Percentiles rank a stretch among this genome's conserved stretches.
phyloP scores from a whole-genome alignment of 2,888 invertebrate species.

The Malacosoma neustria region DNA sequence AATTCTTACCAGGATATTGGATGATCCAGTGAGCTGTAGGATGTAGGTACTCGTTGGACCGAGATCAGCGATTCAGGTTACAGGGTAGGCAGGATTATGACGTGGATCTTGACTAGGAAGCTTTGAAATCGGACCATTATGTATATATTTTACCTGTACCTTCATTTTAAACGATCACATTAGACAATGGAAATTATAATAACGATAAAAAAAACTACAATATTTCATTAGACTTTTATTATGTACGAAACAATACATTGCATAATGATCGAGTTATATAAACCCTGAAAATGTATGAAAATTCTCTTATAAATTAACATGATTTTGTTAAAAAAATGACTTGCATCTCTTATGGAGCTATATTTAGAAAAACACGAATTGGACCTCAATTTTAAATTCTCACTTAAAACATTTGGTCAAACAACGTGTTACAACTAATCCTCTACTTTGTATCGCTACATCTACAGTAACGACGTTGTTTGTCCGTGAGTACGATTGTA shows the following conservation, averaged over 20 bases:
- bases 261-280: slow-evolving; percentile 69
- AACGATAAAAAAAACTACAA: slow-evolving; percentile 24
- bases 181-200: slow-evolving; percentile 13
- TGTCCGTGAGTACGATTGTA: not conserved
- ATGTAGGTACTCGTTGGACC: slow-evolving; percentile 65
- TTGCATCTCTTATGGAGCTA: slow-evolving; percentile 49
- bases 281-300: slow-evolving; percentile 60
- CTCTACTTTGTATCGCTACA: not conserved
- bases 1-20: slow-evolving; percentile 70
- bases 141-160: slow-evolving; percentile 38
- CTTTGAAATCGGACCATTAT: slow-evolving; percentile 36
- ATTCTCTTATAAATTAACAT: slow-evolving; percentile 62
- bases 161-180: slow-evolving; percentile 12
- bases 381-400: slow-evolving; percentile 69
- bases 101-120: slow-evolving; percentile 65
- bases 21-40: slow-evolving; percentile 69
- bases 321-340: slow-evolving; percentile 54
- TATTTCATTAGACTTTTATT: slow-evolving; percentile 56
- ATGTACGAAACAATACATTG: slow-evolving; percentile 64
- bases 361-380: slow-evolving; percentile 64
- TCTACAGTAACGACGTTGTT: not conserved
- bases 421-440: slow-evolving; percentile 3
- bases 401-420: slow-evolving; percentile 38
- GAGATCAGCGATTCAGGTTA: slow-evolving; percentile 56
- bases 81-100: slow-evolving; percentile 68